Conservation (phyloP, 2,797 vertebrate species). For the Pseudotriccus pelzelni region DNA sequence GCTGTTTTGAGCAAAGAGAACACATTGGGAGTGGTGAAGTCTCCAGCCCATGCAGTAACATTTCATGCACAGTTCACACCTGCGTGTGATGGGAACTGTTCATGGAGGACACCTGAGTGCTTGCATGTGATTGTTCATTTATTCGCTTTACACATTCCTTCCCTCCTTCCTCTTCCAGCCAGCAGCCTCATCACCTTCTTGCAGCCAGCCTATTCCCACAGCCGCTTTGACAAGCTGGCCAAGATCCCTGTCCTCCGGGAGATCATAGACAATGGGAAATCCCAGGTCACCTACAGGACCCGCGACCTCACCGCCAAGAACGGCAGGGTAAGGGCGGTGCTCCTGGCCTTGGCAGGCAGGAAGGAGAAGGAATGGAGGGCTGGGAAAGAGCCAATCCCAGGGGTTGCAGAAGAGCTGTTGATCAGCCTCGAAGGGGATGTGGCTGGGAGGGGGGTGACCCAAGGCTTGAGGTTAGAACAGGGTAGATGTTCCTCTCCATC, state of each 20-base stretch:
- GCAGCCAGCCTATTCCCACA: constrained; percentile 86
- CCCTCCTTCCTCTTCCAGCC: constrained; percentile 73
- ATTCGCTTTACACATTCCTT: not conserved
- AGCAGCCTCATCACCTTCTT: constrained; percentile 91
- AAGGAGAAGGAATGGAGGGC: not conserved
- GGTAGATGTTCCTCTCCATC: not conserved
- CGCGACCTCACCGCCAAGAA: constrained; percentile 89
- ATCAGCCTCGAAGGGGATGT: not conserved
- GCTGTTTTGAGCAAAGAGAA: not conserved
- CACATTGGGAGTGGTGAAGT: not conserved
- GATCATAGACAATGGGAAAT: constrained; percentile 87
- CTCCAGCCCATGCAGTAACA: not conserved
- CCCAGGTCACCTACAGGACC: constrained; percentile 89
- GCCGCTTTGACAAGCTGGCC: constrained; percentile 84
- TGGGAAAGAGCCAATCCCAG: fast-evolving
- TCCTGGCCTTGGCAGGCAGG: not conserved
- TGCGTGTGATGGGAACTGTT: not conserved
- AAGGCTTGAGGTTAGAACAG: not conserved
- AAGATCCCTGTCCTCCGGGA: constrained; percentile 88
- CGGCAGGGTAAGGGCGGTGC: constrained; percentile 81
- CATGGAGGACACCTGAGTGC: not conserved
- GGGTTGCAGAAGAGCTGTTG: not conserved
- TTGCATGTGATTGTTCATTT: not conserved
- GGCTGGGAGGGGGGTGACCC: not conserved
- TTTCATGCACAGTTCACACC: not conserved